These are phyloP conservation scores for Eremophila alpestris DNA, from an alignment of 2,797 vertebrate species.

Conservation along the genomic window DNA sequence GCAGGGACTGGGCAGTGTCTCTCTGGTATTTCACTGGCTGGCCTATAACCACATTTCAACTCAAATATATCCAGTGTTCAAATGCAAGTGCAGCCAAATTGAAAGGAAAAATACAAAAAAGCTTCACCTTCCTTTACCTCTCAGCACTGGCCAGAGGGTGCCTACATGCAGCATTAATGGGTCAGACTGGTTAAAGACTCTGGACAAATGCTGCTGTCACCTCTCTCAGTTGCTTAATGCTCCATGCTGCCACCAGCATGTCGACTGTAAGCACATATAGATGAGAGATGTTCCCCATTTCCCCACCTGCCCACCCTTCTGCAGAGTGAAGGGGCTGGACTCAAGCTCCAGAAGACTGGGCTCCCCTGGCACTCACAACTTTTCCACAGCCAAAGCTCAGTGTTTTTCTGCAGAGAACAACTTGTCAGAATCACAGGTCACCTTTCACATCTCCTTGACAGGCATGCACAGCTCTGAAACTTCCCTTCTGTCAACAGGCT, in stretches of 20 bases:
- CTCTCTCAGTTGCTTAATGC: background rate
- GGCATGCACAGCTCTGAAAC: background rate
- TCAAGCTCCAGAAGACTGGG: background rate
- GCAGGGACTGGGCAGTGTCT: background rate
- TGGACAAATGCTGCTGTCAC: background rate
- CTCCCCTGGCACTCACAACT: background rate
- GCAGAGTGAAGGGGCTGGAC: background rate
- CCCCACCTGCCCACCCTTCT: background rate
- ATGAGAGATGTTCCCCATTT: background rate
- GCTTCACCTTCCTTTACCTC: background rate
- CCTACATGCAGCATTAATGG: background rate
- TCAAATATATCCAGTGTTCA: background rate
- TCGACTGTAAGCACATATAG: fast-evolving
- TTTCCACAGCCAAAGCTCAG: background rate
- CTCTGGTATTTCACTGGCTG: background rate
- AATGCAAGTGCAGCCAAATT: background rate
- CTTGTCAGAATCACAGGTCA: background rate
- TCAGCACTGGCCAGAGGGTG: background rate
- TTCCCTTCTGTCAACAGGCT: background rate
- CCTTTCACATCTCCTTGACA: background rate
- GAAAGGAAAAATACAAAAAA: background rate
- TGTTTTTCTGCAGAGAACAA: background rate
- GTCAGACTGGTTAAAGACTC: background rate
- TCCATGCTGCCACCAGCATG: background rate
- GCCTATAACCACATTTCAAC: background rate